Conservation (phyloP, 2,797 vertebrate genomes). For the Tenualosa thibaudeaui region DNA sequence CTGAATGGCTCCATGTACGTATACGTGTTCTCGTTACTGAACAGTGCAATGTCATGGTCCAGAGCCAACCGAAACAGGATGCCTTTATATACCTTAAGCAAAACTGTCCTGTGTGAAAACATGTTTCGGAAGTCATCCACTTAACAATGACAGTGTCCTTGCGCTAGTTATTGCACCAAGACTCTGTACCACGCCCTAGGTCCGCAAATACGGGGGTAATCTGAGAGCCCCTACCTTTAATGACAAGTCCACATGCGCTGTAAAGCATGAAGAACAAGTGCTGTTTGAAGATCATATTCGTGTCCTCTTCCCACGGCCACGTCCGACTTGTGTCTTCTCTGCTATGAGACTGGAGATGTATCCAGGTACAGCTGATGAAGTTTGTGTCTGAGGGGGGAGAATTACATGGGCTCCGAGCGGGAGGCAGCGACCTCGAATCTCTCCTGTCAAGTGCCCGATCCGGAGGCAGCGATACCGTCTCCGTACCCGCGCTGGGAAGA, state of each 20-base stretch:
- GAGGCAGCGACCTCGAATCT: constrained; percentile 60
- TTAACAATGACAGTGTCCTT: constrained; percentile 10
- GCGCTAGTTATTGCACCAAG: constrained; percentile 24
- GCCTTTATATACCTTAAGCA: background rate
- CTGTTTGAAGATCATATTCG: constrained; percentile 79
- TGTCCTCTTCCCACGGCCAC: constrained; percentile 61
- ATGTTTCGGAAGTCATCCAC: constrained; percentile 11
- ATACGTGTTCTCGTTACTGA: constrained; percentile 18
- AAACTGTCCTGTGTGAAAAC: constrained; percentile 9
- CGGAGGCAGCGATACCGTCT: constrained; percentile 59
- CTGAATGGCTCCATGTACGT: constrained; percentile 5
- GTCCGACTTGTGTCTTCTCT: constrained; percentile 52
- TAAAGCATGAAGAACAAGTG: constrained; percentile 76
- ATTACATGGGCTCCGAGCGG: constrained; percentile 63
- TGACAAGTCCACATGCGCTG: constrained; percentile 74
- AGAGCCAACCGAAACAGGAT: background rate
- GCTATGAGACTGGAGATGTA: constrained; percentile 62
- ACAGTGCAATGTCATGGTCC: constrained; percentile 10
- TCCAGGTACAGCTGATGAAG: constrained; percentile 68
- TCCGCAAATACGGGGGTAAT: constrained; percentile 44
- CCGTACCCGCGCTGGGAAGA: constrained; percentile 48
- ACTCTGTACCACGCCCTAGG: constrained; percentile 69
- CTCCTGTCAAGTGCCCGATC: constrained; percentile 62
- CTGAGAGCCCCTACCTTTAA: constrained; percentile 74
- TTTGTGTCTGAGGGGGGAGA: constrained; percentile 40